Evolutionary conservation across 2,113 vertebrate genomes (phyloP), one percentile per base, ranked within the genome.

Genomic region (Lepisosteus oculatus): DNA sequence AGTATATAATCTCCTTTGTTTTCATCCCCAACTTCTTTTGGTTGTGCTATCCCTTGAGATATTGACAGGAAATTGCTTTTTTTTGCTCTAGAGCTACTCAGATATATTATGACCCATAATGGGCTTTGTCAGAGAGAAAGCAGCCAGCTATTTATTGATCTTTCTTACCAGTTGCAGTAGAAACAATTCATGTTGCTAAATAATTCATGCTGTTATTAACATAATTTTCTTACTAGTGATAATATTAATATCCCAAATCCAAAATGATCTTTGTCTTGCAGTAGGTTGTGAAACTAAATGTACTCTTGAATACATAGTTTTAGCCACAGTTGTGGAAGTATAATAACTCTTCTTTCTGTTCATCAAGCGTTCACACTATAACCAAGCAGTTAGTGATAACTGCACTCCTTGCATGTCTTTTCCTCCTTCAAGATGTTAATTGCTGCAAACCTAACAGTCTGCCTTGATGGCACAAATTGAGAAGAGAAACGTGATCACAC

Each of bases 61-160:
- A 87, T 88, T 81, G 85, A 81, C 80, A 85, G 86, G 88, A 91
- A 90, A 90, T 92, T 92, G 89, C 87, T 90, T 91, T 88, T 29
- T 29, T 90, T 81, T 83, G 83, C 88, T 90, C 86, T 83, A 85
- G 85, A 90, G 83, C 85, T 84, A 79, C 84, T 89, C 80, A 75
- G 80, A 83, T 72, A 78, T 84, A 88, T 89, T 90, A 87, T 79
- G 88, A 88, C 79, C 84, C 78, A 84, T 90, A 87, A 89, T 90
- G 88, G 87, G 87, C 87, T 88, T 88, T 88, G 85, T 85, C 78
- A 85, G 76, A 73, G 77, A 81, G 77, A 85, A 83, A 79, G 81
- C 74, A 44, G 86, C 80, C 82, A 76, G 57, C 73, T 61, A 67
- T 9, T 78, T 90, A 90, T 89, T 87, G 89, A 91, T 90, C 87